Base-by-base conservation (phyloP, 2,797 vertebrate species). In the Remorina albescens region DNA sequence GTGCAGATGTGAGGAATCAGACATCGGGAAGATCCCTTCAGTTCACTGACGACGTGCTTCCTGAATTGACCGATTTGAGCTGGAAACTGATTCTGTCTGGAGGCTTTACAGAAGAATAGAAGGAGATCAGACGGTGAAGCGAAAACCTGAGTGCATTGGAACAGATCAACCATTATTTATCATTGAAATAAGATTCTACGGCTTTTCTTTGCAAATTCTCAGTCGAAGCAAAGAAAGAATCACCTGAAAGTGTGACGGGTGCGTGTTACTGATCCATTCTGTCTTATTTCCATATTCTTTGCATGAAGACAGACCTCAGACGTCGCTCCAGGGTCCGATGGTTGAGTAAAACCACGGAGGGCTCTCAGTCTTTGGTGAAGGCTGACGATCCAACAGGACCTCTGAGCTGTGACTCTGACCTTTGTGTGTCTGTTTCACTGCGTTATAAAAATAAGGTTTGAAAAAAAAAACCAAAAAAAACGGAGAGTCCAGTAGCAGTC, bases 121-220 rank as follows among this genome's bases (percentile, higher is more conserved):
- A 49, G 15, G 6, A 67, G 18, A 13, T 37, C 37, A 54, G 30
- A 46, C 10, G 5, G 57, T 67, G 59, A 87, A 81, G 72, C 58
- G 2, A 70, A 65, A 85, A 76, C 34, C 47, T 19, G 53, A n/a
- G 23, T 34, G 71, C 50, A 3, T 34, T 11, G 13, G 11, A 41
- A 73, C 63, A 65, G 69, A 59, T 28, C 60, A 58, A 60, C 37
- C 28, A 39, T 69, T 61, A 62, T 62, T 74, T 23, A 67, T 25
- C 25, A 21, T 30, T 47, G 9, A 15, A 47, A 13, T 18, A 3
- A n/a, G 13, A 59, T 41, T 37, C 7, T 8, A 44, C n/a, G 13
- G 32, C 16, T 46, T n/a, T 66, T 50, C 32, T 8, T 16, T 11
- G 37, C 6, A 37, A 15, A 18, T 50, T 19, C 21, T n/a, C 9